Evolutionary conservation across 2,113 vertebrate genomes (phyloP).

Genomic region (Marmota monax): DNA sequence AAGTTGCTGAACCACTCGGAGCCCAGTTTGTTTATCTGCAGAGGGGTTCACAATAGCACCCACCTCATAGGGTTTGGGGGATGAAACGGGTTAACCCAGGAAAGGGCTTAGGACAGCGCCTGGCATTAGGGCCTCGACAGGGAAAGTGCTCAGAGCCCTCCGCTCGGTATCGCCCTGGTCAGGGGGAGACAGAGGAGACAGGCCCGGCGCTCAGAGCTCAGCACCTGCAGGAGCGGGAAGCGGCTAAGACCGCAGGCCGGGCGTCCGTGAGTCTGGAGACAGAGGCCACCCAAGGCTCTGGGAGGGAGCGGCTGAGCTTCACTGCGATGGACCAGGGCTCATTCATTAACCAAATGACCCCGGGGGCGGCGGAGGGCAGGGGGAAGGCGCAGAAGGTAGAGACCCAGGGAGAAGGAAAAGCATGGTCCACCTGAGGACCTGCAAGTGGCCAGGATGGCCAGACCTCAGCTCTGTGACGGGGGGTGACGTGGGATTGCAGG

Average conservation of each 20-base stretch:
- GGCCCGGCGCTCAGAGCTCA: fast-evolving
- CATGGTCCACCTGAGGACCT: fast-evolving
- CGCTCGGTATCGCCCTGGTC: fast-evolving
- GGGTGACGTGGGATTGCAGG: not conserved
- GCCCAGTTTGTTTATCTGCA: not conserved
- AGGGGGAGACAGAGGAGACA: not conserved
- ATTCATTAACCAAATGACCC: not conserved
- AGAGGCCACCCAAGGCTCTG: too few relatives aligned
- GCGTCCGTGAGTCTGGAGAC: not conserved
- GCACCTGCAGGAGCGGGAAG: not conserved
- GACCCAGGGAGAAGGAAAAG: not conserved
- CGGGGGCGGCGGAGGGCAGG: too few relatives aligned
- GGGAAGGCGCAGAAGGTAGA: not conserved
- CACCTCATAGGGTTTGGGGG: fast-evolving
- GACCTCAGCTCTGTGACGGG: not conserved
- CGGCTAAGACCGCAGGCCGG: fast-evolving
- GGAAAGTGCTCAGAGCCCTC: not conserved
- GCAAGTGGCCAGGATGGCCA: not conserved
- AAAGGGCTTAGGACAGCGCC: not conserved
- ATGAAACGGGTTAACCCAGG: not conserved
- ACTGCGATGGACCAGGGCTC: not conserved
- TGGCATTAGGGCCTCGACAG: not conserved
- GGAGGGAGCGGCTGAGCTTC: not conserved
- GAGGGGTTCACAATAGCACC: not conserved
- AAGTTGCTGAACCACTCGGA: not conserved